Percentiles rank a stretch among this genome's conserved stretches.
phyloP scores from a whole-genome alignment of 1,140 invertebrate species.

The Lordiphosa clarofinis region DNA sequence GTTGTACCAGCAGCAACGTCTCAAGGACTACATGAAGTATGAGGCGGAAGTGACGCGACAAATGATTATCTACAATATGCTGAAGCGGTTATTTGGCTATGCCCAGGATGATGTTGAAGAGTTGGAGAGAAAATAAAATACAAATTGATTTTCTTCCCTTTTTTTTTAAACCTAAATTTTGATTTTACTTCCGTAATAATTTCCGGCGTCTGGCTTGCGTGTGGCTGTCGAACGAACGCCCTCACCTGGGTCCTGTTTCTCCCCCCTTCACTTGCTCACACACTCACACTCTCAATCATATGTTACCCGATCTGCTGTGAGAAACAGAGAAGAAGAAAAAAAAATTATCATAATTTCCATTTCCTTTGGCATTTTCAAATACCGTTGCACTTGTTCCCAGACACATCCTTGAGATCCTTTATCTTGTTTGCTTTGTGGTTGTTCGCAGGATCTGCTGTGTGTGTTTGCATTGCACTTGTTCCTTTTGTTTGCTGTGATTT shows the following conservation, averaged over 20 bases:
- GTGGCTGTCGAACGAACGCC: constrained; percentile 65
- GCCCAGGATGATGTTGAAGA: constrained; percentile 32
- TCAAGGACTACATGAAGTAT: constrained; percentile 71
- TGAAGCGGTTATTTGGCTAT: constrained; percentile 71
- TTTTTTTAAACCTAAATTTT: constrained; percentile 14
- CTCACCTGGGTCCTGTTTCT: constrained; percentile 10
- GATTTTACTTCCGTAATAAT: constrained; percentile 61
- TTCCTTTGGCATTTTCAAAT: constrained; percentile 70
- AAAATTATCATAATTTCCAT: constrained; percentile 77
- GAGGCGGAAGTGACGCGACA: constrained; percentile 72
- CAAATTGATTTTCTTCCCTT: constrained; percentile 48
- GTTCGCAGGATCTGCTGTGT: constrained; percentile 32
- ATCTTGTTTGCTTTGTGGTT: constrained; percentile 67
- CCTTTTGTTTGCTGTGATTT: constrained; percentile 63
- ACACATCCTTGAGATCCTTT: constrained; percentile 61
- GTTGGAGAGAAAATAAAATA: constrained; percentile 22
- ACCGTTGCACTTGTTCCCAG: constrained; percentile 74
- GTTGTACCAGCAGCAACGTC: constrained; percentile 60
- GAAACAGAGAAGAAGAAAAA: constrained; percentile 31
- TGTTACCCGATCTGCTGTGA: constrained; percentile 72
- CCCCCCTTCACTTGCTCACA: constrained; percentile 3
- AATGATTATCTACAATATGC: constrained; percentile 75
- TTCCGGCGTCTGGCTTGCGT: constrained; percentile 66
- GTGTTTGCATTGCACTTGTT: constrained; percentile 72
- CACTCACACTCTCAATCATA: constrained; percentile 63